A percentile compares a stretch with the other conserved stretches of the same genome.
Evolutionary conservation across 2,888 invertebrate genomes (phyloP).

Genomic region (Chesias legatella): DNA sequence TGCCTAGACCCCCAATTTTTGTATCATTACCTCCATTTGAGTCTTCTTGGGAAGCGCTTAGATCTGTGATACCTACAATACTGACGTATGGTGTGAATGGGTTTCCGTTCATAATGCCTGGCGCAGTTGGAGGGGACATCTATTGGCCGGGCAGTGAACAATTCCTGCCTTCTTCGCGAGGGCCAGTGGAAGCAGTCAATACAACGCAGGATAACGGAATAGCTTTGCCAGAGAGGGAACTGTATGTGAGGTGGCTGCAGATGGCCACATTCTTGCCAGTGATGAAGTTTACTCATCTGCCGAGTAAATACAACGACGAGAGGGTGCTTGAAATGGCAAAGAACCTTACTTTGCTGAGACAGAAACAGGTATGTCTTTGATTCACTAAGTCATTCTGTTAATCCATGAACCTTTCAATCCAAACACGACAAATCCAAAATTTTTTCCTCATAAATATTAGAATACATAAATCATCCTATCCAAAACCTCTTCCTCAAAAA

Average conservation of each 20-base stretch:
- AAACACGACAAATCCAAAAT: too few relatives aligned
- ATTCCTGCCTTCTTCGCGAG: constrained; percentile 76
- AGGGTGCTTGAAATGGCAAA: constrained; percentile 88
- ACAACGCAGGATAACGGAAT: constrained; percentile 64
- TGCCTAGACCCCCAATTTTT: constrained; percentile 92
- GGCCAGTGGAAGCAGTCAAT: constrained; percentile 51
- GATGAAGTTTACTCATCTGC: constrained; percentile 93
- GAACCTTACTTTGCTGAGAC: constrained; percentile 85
- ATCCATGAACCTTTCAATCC: too few relatives aligned
- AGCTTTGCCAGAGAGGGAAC: constrained; percentile 86
- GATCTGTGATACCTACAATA: constrained; percentile 91
- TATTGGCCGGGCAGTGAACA: constrained; percentile 82
- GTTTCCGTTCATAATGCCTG: constrained; percentile 95
- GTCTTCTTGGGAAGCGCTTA: constrained; percentile 92
- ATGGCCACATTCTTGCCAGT: constrained; percentile 94
- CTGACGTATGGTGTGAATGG: constrained; percentile 94
- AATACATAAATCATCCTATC: too few relatives aligned
- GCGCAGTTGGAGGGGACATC: constrained; percentile 95
- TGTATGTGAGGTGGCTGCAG: constrained; percentile 95
- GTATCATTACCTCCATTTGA: constrained; percentile 91
- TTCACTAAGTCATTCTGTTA: too few relatives aligned
- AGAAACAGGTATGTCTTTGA: constrained; percentile 83
- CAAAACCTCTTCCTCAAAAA: too few relatives aligned
- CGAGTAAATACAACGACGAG: constrained; percentile 92
- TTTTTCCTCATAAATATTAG: too few relatives aligned